Percentiles rank a stretch among this genome's conserved stretches.
Evolutionary conservation across 2,113 vertebrate species (phyloP).

Genomic region (Crotalus tigris): DNA sequence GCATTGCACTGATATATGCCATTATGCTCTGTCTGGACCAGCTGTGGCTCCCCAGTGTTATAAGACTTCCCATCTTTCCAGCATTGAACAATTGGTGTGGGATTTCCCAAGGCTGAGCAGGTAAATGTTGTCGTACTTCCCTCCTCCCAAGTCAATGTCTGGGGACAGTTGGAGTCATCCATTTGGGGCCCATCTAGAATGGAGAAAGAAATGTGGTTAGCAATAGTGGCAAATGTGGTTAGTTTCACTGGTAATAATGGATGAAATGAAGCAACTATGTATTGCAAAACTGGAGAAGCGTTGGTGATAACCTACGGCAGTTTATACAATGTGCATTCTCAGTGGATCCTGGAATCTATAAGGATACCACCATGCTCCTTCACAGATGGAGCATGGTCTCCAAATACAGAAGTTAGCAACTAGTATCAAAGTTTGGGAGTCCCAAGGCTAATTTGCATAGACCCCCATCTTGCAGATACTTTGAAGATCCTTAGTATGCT

Average conservation of each 20-base stretch:
- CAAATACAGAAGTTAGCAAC: neutral
- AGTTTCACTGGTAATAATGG: neutral
- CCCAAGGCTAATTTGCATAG: neutral
- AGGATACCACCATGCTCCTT: neutral
- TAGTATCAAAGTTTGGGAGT: neutral
- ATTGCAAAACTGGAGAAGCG: neutral
- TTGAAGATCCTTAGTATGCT: neutral
- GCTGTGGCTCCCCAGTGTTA: neutral
- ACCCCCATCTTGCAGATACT: neutral
- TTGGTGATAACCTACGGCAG: neutral
- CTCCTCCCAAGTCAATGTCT: slow-evolving; percentile 40
- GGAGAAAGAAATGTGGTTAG: neutral
- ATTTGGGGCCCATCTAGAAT: slow-evolving; percentile 53
- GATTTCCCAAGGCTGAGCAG: slow-evolving; percentile 55
- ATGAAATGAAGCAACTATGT: neutral
- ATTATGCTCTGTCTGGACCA: neutral
- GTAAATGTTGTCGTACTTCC: slow-evolving; percentile 16
- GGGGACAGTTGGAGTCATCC: slow-evolving; percentile 18
- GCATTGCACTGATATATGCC: slow-evolving; percentile 51
- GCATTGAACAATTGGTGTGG: slow-evolving; percentile 35
- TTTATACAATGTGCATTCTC: neutral
- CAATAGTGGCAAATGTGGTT: neutral
- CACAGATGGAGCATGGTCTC: neutral
- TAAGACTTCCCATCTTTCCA: neutral
- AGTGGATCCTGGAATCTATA: neutral